Conservation (phyloP, 2,888 invertebrate species). For the Diploptera punctata region DNA sequence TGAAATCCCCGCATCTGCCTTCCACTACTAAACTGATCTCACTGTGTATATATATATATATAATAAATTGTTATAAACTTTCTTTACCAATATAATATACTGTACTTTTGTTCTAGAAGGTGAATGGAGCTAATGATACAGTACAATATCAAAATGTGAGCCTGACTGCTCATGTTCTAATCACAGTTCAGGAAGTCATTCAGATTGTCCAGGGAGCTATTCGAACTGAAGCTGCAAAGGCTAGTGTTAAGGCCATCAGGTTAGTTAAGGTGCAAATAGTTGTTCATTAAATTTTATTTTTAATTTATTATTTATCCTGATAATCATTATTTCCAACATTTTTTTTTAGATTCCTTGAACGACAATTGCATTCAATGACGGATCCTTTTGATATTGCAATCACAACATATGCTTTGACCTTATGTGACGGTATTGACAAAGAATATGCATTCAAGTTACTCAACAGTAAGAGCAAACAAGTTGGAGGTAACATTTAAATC, state of each 20-base stretch:
- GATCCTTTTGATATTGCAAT: constrained; percentile 60
- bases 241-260: constrained; percentile 49
- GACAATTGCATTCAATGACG: constrained; percentile 48
- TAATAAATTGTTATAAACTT: no score
- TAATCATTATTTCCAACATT: not conserved
- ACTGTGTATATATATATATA: no score
- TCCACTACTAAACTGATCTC: no score
- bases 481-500: constrained; percentile 5
- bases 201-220: constrained; percentile 52
- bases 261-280: constrained; percentile 26
- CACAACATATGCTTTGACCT: constrained; percentile 57
- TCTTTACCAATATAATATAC: no score
- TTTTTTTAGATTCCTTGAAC: constrained; percentile 51
- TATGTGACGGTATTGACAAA: constrained; percentile 53
- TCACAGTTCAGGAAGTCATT: constrained; percentile 54
- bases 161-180: constrained; percentile 61
- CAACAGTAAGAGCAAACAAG: constrained; percentile 29
- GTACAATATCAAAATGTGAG: constrained; percentile 48
- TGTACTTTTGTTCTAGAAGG: not conserved
- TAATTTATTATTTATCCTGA: no score
- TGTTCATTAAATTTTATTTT: not conserved
- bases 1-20: no score
- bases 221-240: constrained; percentile 48
- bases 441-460: constrained; percentile 52
- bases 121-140: not conserved